Conservation (phyloP, 2,888 invertebrate species). For the Uloborus plumipes region DNA sequence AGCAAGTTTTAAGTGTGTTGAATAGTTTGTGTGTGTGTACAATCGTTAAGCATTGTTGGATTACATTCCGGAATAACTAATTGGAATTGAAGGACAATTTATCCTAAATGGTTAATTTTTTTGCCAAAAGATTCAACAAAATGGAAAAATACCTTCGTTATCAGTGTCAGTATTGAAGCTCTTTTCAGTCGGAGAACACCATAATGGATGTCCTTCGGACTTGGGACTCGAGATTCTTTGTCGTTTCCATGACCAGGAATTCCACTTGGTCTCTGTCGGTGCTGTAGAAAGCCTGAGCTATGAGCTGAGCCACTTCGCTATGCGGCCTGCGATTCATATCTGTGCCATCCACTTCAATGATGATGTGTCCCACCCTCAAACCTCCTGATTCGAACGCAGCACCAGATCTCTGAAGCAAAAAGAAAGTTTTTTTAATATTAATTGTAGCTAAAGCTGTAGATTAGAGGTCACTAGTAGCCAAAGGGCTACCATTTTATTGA, state of each 20-base stretch:
- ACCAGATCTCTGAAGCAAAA: constrained; percentile 84
- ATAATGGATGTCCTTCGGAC: constrained; percentile 66
- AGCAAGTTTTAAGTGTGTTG: too few species aligned
- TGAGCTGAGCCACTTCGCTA: constrained; percentile 90
- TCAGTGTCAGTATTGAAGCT: background rate
- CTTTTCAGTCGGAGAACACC: constrained; percentile 52
- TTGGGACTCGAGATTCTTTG: constrained; percentile 57
- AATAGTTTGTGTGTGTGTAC: too few species aligned
- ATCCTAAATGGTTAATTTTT: too few species aligned
- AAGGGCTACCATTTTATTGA: too few species aligned
- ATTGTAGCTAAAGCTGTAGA: too few species aligned
- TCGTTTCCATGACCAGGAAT: constrained; percentile 80
- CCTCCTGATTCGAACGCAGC: constrained; percentile 94
- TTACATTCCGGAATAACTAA: too few species aligned
- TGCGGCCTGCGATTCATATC: constrained; percentile 82
- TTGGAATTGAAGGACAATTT: too few species aligned
- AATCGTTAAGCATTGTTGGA: too few species aligned
- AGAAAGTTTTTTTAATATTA: background rate
- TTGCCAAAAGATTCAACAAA: too few species aligned
- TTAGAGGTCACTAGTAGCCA: too few species aligned
- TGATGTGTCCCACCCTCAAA: constrained; percentile 92
- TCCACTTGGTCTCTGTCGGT: constrained; percentile 87
- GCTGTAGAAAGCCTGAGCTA: constrained; percentile 92
- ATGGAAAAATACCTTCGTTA: background rate
- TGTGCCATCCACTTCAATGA: constrained; percentile 89